A percentile compares a stretch with the other conserved stretches of the same genome.
These are phyloP conservation scores for Galeopterus variegatus DNA, from an alignment of 2,113 vertebrate species.

Conservation along the genomic window DNA sequence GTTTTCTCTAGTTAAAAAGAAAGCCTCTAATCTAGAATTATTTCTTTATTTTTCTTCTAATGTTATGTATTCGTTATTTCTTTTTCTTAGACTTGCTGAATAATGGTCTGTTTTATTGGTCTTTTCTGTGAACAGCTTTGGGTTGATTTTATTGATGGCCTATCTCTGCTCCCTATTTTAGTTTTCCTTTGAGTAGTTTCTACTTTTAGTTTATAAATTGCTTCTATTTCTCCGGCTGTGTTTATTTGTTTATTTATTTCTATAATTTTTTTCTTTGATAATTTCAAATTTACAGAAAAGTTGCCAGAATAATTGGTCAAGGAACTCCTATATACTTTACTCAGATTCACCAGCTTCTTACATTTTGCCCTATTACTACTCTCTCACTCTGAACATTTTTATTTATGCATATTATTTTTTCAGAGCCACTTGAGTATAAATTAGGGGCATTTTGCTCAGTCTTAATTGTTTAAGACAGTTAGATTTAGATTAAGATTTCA, in stretches of 20 bases:
- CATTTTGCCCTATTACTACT: background rate
- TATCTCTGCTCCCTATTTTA: background rate
- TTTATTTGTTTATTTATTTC: background rate
- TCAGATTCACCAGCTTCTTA: background rate
- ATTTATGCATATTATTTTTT: background rate
- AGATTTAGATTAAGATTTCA: background rate
- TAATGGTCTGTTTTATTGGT: constrained; percentile 14
- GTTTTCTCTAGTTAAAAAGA: constrained; percentile 17
- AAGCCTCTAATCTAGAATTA: background rate
- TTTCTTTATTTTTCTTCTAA: background rate
- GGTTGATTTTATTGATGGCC: constrained; percentile 26
- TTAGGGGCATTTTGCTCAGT: constrained; percentile 45
- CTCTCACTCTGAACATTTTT: constrained; percentile 18
- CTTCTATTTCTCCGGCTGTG: background rate
- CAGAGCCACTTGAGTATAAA: background rate
- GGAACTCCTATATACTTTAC: background rate
- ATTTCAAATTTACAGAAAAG: background rate
- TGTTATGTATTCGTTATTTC: background rate
- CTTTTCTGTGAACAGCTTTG: background rate
- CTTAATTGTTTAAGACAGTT: background rate
- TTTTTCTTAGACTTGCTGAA: background rate
- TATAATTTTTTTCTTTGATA: constrained; percentile 1
- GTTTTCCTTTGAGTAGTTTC: background rate
- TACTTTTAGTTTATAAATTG: constrained; percentile 52
- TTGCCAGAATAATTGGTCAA: background rate